These are phyloP conservation scores for Zaprionus taronus DNA, from an alignment of 1,140 invertebrate genomes.

Conservation along the genomic window DNA sequence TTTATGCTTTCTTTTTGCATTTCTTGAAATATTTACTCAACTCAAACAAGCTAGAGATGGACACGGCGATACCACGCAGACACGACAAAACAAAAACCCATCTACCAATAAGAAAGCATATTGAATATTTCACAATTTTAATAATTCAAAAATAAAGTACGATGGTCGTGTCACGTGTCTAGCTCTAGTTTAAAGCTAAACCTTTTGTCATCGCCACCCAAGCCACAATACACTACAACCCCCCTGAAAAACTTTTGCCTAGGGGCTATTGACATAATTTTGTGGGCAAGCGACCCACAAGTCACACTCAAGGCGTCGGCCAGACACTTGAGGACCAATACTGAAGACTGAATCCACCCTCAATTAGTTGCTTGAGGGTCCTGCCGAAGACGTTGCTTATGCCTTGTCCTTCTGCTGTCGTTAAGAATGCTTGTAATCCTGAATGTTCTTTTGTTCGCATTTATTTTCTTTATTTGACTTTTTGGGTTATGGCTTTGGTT, in stretches of 20 bases:
- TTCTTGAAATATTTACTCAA: constrained; percentile 74
- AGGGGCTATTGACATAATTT: constrained; percentile 77
- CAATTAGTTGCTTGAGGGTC: constrained; percentile 63
- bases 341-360: constrained; percentile 69
- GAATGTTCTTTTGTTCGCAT: constrained; percentile 50
- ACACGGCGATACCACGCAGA: background rate
- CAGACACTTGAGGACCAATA: constrained; percentile 66
- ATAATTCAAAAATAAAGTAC: background rate
- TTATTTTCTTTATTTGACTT: constrained; percentile 49
- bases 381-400: constrained; percentile 41
- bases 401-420: background rate
- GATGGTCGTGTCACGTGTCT: constrained; percentile 11
- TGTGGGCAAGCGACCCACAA: constrained; percentile 52
- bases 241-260: constrained; percentile 34
- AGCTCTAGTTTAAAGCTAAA: constrained; percentile 23
- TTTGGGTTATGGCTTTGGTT: constrained; percentile 12
- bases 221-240: constrained; percentile 31
- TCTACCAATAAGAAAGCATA: background rate
- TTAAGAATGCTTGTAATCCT: constrained; percentile 26
- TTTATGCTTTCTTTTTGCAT: constrained; percentile 68
- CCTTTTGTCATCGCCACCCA: constrained; percentile 52
- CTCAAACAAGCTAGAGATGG: constrained; percentile 49
- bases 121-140: background rate
- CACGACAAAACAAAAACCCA: background rate
- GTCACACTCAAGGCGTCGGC: constrained; percentile 81